Percentiles rank a stretch among this genome's conserved stretches.
phyloP scores from a whole-genome alignment of 2,113 vertebrate genomes.

The Cyanocitta stelleri region DNA sequence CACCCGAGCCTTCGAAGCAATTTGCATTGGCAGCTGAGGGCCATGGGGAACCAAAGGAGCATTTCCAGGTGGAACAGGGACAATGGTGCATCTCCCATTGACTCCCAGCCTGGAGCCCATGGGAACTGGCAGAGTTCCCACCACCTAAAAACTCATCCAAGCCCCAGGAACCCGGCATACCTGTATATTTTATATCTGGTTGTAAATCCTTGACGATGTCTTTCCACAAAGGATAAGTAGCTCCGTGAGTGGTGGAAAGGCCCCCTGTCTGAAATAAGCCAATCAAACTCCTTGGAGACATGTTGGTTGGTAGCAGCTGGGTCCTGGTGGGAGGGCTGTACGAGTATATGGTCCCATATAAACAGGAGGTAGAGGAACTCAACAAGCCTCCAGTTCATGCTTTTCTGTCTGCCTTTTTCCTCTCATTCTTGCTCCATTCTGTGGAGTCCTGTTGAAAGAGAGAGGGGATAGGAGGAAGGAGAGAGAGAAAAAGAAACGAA shows the following conservation, averaged over 20 bases:
- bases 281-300: slow-evolving; percentile 99
- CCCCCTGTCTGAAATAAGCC: slow-evolving; percentile 99
- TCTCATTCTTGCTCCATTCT: slow-evolving; percentile 99
- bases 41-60: not conserved
- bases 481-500: not conserved
- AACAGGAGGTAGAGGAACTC: slow-evolving; percentile 99
- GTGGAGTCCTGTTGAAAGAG: slow-evolving; percentile 87
- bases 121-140: not conserved
- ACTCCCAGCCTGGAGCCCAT: not conserved
- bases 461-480: not conserved
- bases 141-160: not conserved
- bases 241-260: slow-evolving; percentile 99
- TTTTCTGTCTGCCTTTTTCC: slow-evolving; percentile 98
- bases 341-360: slow-evolving; percentile 99
- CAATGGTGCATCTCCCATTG: not conserved
- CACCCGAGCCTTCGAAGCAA: not conserved
- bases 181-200: slow-evolving; percentile 99
- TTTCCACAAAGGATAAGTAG: slow-evolving; percentile 99
- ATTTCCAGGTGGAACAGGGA: not conserved
- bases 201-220: slow-evolving; percentile 99
- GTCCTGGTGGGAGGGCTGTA: slow-evolving; percentile 96
- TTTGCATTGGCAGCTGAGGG: not conserved
- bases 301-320: slow-evolving; percentile 93
- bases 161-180: slow-evolving; percentile 61
- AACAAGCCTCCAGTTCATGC: slow-evolving; percentile 99